Conservation (phyloP, 1,140 invertebrate genomes). For the Aphaenogaster ashmeadi region DNA sequence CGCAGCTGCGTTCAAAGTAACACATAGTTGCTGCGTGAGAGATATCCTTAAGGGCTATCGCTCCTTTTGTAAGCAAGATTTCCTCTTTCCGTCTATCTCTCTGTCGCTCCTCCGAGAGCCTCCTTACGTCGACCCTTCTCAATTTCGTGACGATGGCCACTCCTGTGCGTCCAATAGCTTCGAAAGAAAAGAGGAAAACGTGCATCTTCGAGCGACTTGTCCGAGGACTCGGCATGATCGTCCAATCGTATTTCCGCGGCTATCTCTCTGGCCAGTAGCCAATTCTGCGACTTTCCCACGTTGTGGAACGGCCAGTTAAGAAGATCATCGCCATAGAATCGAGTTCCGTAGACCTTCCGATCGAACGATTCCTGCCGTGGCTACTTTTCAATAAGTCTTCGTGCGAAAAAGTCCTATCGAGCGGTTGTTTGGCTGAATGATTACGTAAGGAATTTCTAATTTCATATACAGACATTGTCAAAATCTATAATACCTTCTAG, state of each 20-base stretch:
- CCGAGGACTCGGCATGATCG: slow-evolving; percentile 19
- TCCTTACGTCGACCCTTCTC: slow-evolving; percentile 28
- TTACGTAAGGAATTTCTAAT: neutral
- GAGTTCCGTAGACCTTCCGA: slow-evolving; percentile 31
- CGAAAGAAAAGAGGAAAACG: slow-evolving; percentile 37
- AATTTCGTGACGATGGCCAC: slow-evolving; percentile 42
- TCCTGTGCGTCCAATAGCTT: slow-evolving; percentile 39
- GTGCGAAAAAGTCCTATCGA: slow-evolving; percentile 29
- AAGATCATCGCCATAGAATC: slow-evolving; percentile 59
- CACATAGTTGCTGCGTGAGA: neutral
- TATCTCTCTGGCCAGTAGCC: slow-evolving; percentile 53
- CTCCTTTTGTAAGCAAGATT: slow-evolving; percentile 2
- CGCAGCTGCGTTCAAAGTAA: slow-evolving; percentile 19
- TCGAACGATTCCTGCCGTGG: neutral
- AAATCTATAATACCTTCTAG: neutral
- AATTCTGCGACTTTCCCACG: slow-evolving; percentile 45
- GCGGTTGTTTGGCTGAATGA: neutral
- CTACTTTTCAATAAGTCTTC: slow-evolving; percentile 54
- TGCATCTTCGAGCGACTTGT: slow-evolving; percentile 41
- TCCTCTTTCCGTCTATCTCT: slow-evolving; percentile 5
- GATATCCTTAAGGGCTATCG: slow-evolving; percentile 25
- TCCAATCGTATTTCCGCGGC: slow-evolving; percentile 51
- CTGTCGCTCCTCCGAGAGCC: neutral
- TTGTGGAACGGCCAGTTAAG: slow-evolving; percentile 60
- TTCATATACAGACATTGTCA: neutral